These are phyloP conservation scores for Laterallus jamaicensis DNA, from an alignment of 2,113 vertebrate species.

Conservation along the genomic window DNA sequence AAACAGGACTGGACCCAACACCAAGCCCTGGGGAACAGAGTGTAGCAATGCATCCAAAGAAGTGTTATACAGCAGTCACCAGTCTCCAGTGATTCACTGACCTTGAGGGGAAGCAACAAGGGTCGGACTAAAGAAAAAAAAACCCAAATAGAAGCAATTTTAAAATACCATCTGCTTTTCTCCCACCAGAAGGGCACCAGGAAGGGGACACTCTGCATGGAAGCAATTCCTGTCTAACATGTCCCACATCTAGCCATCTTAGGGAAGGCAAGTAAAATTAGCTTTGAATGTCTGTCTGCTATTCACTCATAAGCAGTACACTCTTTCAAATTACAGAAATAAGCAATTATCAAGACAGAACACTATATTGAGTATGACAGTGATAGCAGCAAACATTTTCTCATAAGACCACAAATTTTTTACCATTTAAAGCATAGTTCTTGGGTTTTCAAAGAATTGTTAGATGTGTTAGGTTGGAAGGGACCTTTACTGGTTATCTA, in stretches of 20 bases:
- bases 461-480: too few relatives aligned
- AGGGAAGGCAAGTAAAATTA: background rate
- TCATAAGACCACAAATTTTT: background rate
- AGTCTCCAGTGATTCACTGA: background rate
- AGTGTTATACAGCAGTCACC: background rate
- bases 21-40: too few relatives aligned
- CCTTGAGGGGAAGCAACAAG: background rate
- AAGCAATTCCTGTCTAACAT: background rate
- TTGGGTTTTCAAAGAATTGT: too few relatives aligned
- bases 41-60: background rate
- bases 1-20: too few relatives aligned
- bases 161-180: background rate
- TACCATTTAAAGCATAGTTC: background rate
- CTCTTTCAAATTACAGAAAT: background rate
- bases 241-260: background rate
- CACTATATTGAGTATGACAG: background rate
- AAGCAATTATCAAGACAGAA: background rate
- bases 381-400: background rate
- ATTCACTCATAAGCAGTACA: background rate
- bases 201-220: too few relatives aligned
- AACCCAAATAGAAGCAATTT: background rate
- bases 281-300: background rate
- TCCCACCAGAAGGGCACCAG: background rate
- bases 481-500: too few relatives aligned
- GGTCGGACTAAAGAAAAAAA: background rate